Conservation (phyloP, 2,888 invertebrate species). For the Yponomeuta evonymella region DNA sequence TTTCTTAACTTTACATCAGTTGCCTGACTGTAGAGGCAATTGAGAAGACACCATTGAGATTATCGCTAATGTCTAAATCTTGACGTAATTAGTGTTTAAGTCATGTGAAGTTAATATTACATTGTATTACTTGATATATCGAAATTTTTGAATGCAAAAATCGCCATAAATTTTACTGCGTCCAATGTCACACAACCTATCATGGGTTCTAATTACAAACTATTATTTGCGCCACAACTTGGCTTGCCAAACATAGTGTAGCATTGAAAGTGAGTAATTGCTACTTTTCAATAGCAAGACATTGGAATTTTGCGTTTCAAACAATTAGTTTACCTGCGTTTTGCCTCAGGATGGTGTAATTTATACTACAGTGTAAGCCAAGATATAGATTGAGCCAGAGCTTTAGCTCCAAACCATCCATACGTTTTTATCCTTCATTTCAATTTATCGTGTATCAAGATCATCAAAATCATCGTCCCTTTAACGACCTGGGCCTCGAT, state of each 20-base stretch:
- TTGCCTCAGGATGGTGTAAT: not conserved
- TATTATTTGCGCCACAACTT: not conserved
- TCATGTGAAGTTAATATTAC: too few relatives aligned
- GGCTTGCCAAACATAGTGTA: not conserved
- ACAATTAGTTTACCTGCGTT: not conserved
- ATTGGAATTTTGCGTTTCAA: not conserved
- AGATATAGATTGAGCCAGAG: too few relatives aligned
- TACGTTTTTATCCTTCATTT: too few relatives aligned
- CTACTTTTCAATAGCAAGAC: not conserved
- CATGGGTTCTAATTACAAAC: not conserved
- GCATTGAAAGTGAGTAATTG: not conserved
- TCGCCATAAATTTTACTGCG: not conserved
- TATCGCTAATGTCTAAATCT: too few relatives aligned
- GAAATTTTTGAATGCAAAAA: too few relatives aligned
- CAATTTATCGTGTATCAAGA: too few relatives aligned
- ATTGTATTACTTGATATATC: too few relatives aligned
- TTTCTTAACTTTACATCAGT: not conserved
- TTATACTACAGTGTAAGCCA: not conserved
- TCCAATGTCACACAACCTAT: not conserved
- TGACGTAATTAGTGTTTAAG: too few relatives aligned
- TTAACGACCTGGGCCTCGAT: too few relatives aligned
- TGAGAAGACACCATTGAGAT: not conserved
- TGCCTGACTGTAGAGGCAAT: not conserved
- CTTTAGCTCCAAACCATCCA: too few relatives aligned
- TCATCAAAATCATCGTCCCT: too few relatives aligned